Base-by-base conservation (phyloP, 1,140 invertebrate genomes). In the Tetramorium simillimum region DNA sequence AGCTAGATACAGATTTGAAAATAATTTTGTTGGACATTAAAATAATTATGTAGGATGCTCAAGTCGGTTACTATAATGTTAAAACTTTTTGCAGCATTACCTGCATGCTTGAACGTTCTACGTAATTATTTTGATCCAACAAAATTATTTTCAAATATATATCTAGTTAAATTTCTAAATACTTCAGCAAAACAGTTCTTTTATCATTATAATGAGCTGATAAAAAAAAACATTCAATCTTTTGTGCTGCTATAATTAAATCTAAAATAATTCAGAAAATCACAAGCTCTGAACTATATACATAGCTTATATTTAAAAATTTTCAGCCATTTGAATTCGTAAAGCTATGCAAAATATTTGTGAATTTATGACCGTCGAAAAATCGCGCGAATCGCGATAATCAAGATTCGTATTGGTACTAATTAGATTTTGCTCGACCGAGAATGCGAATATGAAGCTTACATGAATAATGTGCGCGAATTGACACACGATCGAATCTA, bases 401-500 rank as follows among this genome's bases (percentile, higher is more conserved):
- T 43, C 53, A 40, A 60, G 46, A 33, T 21, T 46, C 21, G 3
- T 33, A n/a, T 14, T 12, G 58, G 6, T 78, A 21, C 28, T 37
- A 18, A n/a, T 65, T 37, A 67, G 14, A 51, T 69, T 80, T 69
- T 18, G 77, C 9, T 67, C 14, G n/a, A 21, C 0, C 60, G 63
- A 51, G 76, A 51, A 51, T 51, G 60, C 78, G 78, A 51, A 51
- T 67, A 51, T 18, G 65, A 72, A 58, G 78, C 16, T 56, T 49
- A 70, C 40, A 51, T 24, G 67, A 58, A 58, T 81, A 56, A 81
- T 72, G 49, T 37, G 33, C 51, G 21, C 46, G 49, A 28, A 43
- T 82, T 69, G 65, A 82, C 67, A 82, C 51, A 60, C 37, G 65
- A 33, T 40, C 51, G 51, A 81, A 81, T 82, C 37, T 40, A 43